Conservation (phyloP, 2,113 vertebrate species). For the Colaptes auratus region DNA sequence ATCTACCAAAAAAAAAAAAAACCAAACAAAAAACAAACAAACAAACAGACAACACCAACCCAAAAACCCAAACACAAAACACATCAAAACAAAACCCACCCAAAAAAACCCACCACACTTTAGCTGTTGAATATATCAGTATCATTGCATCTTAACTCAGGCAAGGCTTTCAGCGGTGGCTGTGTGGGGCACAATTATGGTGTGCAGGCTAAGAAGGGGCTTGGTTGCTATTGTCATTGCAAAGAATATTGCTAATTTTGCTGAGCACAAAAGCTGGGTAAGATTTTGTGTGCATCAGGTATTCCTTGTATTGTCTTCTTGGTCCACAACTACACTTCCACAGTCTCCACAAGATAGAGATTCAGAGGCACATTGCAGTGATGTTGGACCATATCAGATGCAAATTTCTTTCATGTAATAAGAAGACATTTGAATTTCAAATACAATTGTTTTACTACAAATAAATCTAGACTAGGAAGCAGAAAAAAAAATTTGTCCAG, state of each 20-base stretch:
- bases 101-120: neutral
- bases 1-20: neutral
- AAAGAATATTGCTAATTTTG: neutral
- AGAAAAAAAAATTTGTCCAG: neutral
- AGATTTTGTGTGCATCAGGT: neutral
- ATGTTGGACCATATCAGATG: neutral
- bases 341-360: neutral
- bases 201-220: neutral
- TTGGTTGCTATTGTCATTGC: neutral
- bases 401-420: neutral
- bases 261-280: neutral
- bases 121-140: neutral
- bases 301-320: neutral
- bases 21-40: no score
- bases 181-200: rapidly evolving
- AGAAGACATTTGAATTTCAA: neutral
- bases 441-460: neutral
- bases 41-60: no score
- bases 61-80: no score
- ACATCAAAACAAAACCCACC: no score
- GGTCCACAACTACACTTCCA: neutral
- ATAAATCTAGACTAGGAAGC: neutral
- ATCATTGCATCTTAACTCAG: neutral
- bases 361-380: neutral
- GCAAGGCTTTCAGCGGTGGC: neutral